Conservation (phyloP, 2,113 vertebrate species). For the Laticauda laticaudata region DNA sequence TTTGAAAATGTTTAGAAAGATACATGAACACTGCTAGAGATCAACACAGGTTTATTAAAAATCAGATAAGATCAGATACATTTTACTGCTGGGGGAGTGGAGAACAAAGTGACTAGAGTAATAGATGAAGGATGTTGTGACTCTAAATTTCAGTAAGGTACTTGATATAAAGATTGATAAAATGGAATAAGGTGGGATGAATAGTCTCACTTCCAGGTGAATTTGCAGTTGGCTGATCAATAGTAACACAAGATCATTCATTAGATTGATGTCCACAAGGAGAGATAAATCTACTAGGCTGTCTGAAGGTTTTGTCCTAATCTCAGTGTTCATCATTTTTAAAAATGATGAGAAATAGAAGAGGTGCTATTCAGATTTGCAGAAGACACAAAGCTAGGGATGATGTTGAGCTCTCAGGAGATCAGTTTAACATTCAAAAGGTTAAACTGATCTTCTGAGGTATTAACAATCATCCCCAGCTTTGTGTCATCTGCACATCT, state of each 20-base stretch:
- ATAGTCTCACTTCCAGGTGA: not conserved
- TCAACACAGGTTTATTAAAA: not conserved
- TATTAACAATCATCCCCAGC: not conserved
- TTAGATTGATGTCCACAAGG: not conserved
- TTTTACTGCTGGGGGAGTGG: not conserved
- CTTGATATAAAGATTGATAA: not conserved
- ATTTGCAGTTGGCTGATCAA: not conserved
- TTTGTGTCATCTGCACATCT: not conserved
- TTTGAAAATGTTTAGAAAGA: not conserved
- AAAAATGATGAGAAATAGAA: not conserved
- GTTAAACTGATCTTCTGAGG: too few relatives aligned
- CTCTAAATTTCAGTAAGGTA: not conserved
- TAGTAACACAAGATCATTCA: not conserved
- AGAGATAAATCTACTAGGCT: not conserved
- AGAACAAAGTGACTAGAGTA: not conserved
- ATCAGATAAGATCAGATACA: not conserved
- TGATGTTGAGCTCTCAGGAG: not conserved
- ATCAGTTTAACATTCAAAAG: not conserved
- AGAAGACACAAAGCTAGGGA: not conserved
- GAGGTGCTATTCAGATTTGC: not conserved
- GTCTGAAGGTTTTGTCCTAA: not conserved
- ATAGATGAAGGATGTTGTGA: not conserved
- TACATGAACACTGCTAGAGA: not conserved
- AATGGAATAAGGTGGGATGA: not conserved
- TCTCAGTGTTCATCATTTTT: not conserved